Evolutionary conservation across 2,113 vertebrate genomes (phyloP), one percentile per base, ranked within the genome.

Genomic region (Zosterops borbonicus): DNA sequence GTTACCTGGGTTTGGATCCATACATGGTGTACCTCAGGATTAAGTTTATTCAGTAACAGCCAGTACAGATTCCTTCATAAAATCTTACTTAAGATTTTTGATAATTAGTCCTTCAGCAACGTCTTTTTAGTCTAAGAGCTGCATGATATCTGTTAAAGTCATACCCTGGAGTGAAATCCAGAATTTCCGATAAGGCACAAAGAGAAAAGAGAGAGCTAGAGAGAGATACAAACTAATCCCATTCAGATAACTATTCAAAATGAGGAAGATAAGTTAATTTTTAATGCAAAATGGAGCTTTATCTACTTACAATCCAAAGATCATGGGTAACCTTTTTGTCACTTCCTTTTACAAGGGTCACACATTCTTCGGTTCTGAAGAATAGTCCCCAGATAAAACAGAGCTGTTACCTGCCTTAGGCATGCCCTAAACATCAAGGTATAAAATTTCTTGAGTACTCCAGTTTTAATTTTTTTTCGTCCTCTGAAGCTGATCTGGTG

Each of bases 391-490:
- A 65, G 46, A 74, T 39, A 62, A 77, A 65, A 8, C 16, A 33
- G 21, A 75, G 14, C 4, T 33, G 6, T 44, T 19, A 33, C 21
- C n/a, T 70, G 41, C 23, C 33, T 65, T 46, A 85, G 52, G 5
- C 5, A 18, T 42, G 7, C 5, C 27, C 14, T 89, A 49, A 74
- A 69, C 2, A 6, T 60, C 37, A 39, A 47, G 16, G 4, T 50
- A 42, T 6, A 64, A 58, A 35, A 11, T 42, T 7, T 63, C 35
- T 27, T 42, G 5, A 20, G 6, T 20, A 33, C 3, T 64, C 2
- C 4, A 1, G 4, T 2, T 23, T 8, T 35, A 11, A 25, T n/a
- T 11, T 4, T n/a, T 49, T 46, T 55, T 13, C 6, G 11, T 56
- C 11, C 3, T 6, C 59, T 63, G 31, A 64, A 56, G 10, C 2